phyloP scores from a whole-genome alignment of 2,113 vertebrate genomes.

The Anhinga anhinga region DNA sequence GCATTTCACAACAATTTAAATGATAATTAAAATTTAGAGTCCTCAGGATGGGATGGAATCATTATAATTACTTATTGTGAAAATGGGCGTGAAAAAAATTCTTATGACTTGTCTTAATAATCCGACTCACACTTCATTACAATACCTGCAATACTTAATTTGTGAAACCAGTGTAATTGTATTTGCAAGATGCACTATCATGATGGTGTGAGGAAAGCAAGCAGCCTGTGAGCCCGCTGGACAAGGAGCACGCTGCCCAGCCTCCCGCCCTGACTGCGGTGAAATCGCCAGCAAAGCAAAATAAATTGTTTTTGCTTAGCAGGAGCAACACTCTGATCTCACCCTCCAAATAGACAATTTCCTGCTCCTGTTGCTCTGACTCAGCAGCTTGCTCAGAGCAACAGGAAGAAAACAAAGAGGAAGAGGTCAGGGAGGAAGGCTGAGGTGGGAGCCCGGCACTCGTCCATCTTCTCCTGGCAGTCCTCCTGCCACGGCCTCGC shows the following conservation, averaged over 20 bases:
- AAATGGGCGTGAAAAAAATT: not conserved
- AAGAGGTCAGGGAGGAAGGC: constrained; percentile 27
- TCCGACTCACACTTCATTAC: not conserved
- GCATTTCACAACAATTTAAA: not conserved
- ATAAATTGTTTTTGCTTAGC: constrained; percentile 12
- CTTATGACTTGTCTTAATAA: not conserved
- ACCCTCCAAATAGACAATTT: constrained; percentile 1
- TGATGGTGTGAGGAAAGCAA: not conserved
- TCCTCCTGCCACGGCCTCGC: rapidly evolving
- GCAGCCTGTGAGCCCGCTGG: not conserved
- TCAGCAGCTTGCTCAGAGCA: constrained; percentile 33
- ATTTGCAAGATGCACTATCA: not conserved
- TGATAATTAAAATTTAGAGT: constrained; percentile 22
- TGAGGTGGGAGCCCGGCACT: not conserved
- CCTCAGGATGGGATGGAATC: not conserved
- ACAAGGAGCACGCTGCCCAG: not conserved
- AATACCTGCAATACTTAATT: not conserved
- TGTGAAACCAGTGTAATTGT: not conserved
- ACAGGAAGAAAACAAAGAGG: constrained; percentile 24
- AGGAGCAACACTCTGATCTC: constrained; percentile 18
- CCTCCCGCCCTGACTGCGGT: not conserved
- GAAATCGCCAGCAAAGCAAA: constrained; percentile 22
- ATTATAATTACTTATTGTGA: constrained; percentile 9
- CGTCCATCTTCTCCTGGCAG: rapidly evolving
- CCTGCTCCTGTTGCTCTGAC: constrained; percentile 44